Evolutionary conservation across 53 echinoderm and acorn worm species (phyloP).

Genomic region (Hippasteria phrygiana): DNA sequence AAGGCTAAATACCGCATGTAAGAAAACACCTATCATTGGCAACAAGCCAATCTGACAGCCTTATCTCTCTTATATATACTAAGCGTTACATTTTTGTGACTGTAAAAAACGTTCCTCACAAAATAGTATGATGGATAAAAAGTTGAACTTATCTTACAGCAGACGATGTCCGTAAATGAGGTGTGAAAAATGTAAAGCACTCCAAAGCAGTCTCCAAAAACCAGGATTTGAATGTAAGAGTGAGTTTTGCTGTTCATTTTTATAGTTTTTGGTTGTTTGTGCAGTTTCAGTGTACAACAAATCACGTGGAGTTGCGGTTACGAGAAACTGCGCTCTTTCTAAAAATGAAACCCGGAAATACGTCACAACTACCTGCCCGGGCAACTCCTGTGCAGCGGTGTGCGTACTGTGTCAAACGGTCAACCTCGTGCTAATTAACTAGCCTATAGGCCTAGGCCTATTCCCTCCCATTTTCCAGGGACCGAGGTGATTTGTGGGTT

Average conservation of each 20-base stretch:
- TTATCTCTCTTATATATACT: no score
- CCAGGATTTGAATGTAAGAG: neutral
- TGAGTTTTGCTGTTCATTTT: neutral
- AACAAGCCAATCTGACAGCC: neutral
- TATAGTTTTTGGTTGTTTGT: neutral
- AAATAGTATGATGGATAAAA: no score
- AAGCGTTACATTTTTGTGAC: no score
- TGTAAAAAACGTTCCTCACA: no score
- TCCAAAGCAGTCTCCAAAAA: neutral
- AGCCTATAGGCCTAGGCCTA: no score
- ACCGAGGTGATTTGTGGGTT: no score
- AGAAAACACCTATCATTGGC: neutral
- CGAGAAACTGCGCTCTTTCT: conserved; percentile 9
- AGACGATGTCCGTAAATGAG: neutral
- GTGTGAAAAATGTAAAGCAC: no score
- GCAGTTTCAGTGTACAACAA: neutral
- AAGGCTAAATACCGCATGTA: no score
- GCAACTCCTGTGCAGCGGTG: neutral
- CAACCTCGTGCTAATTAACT: no score
- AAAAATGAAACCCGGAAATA: conserved; percentile 30
- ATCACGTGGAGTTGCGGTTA: conserved; percentile 34
- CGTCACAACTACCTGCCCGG: conserved; percentile 40
- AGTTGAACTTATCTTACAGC: no score
- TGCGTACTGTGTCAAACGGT: neutral
- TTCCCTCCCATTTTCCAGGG: no score